Conservation (phyloP, 2,797 vertebrate species). For the Cichlasoma orientale region DNA sequence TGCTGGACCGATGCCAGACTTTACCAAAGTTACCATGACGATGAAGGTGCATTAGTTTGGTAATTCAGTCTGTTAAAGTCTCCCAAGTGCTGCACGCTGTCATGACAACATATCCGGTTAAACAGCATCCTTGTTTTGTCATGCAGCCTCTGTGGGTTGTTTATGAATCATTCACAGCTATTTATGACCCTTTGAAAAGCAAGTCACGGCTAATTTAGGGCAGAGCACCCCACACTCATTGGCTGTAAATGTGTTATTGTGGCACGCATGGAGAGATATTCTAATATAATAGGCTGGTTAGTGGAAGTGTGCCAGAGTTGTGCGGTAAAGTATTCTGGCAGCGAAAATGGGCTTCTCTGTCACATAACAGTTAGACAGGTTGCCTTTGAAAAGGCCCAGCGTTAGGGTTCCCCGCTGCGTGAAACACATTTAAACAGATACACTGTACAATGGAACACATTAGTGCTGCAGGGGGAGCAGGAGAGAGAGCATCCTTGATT, state of each 20-base stretch:
- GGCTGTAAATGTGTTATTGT: slow-evolving; percentile 63
- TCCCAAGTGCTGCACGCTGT: not conserved
- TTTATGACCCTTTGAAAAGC: slow-evolving; percentile 70
- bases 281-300: slow-evolving; percentile 54
- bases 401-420: slow-evolving; percentile 13
- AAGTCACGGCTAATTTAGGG: slow-evolving; percentile 71
- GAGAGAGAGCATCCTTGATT: slow-evolving; percentile 5
- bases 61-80: not conserved
- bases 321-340: slow-evolving; percentile 42
- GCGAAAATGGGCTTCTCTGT: slow-evolving; percentile 48
- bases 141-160: slow-evolving; percentile 38
- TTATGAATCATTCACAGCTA: slow-evolving; percentile 64
- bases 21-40: not conserved
- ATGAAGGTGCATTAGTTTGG: not conserved
- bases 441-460: not conserved
- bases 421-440: not conserved
- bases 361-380: slow-evolving; percentile 34
- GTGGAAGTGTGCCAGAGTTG: slow-evolving; percentile 55
- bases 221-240: slow-evolving; percentile 50
- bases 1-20: not conserved
- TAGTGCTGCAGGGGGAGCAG: not conserved
- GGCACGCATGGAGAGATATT: slow-evolving; percentile 53
- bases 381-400: slow-evolving; percentile 17
- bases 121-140: slow-evolving; percentile 14
- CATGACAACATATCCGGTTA: slow-evolving; percentile 23